A percentile compares a stretch with the other conserved stretches of the same genome.
phyloP scores from a whole-genome alignment of 2,888 invertebrate species.

The Tiphia femorata region DNA sequence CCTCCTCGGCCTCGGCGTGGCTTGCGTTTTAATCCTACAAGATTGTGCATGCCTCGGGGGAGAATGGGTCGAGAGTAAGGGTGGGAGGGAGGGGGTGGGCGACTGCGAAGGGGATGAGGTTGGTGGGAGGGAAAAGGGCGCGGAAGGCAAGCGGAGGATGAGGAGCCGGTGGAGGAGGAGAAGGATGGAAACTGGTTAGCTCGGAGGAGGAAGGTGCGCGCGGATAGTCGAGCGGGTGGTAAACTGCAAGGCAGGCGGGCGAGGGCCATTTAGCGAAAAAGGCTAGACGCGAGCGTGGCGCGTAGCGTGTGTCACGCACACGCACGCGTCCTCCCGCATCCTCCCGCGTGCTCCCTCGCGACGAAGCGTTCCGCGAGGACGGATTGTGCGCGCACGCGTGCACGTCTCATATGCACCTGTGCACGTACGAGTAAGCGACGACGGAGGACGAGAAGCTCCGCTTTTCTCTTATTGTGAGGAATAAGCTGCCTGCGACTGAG shows the following conservation, averaged over 20 bases:
- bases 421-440: constrained; percentile 18
- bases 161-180: constrained; percentile 8
- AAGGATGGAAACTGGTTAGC: constrained; percentile 21
- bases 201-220: constrained; percentile 19
- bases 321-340: no score
- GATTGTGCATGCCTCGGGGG: constrained; percentile 54
- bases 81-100: constrained; percentile 9
- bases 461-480: constrained; percentile 58
- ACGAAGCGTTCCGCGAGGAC: constrained; percentile 12
- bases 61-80: no score
- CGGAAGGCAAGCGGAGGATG: neutral
- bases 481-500: constrained; percentile 49
- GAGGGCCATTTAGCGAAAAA: constrained; percentile 57
- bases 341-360: constrained; percentile 37
- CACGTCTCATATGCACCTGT: no score
- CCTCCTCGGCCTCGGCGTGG: constrained; percentile 17
- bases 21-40: constrained; percentile 60
- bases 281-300: constrained; percentile 40
- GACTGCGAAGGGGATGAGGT: neutral
- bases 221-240: constrained; percentile 35
- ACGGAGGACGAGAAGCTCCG: constrained; percentile 32
- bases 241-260: constrained; percentile 40
- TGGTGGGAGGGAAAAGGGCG: constrained; percentile 8
- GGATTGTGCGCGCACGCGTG: constrained; percentile 12
- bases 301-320: no score